A percentile compares a stretch with the other conserved stretches of the same genome.
Conservation (phyloP, 2,113 vertebrate genomes). For the Lepus europaeus region DNA sequence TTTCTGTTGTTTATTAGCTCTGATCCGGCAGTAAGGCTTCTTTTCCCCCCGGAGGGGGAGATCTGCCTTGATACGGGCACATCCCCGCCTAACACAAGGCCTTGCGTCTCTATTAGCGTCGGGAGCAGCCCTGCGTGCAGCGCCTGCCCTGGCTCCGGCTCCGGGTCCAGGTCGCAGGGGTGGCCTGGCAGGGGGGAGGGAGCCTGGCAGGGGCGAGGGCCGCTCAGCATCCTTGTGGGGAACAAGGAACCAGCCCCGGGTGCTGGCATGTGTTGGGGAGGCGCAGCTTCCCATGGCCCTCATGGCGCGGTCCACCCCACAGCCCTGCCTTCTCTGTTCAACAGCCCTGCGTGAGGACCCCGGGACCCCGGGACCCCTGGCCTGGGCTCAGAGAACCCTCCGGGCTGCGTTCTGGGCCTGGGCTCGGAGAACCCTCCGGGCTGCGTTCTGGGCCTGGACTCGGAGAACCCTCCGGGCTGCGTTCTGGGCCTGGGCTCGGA, state of each 20-base stretch:
- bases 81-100: background rate
- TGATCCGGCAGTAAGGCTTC: slow-evolving; percentile 73
- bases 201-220: background rate
- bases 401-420: too few species aligned
- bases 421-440: too few species aligned
- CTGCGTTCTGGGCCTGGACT: too few species aligned
- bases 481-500: too few species aligned
- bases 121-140: background rate
- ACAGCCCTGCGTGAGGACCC: rapidly evolving
- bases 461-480: too few species aligned
- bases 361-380: rapidly evolving
- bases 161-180: background rate
- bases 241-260: rapidly evolving
- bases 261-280: too few species aligned
- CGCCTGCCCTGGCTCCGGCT: background rate
- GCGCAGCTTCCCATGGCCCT: too few species aligned
- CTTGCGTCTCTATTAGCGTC: background rate
- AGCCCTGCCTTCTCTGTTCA: background rate
- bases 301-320: too few species aligned
- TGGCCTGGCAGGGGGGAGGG: background rate
- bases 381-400: too few species aligned
- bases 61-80: slow-evolving; percentile 3
- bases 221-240: rapidly evolving
- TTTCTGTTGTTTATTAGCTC: slow-evolving; percentile 84
- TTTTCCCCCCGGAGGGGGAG: slow-evolving; percentile 57